Conservation (phyloP, 2,797 vertebrate species). For the Cossypha polioptera region DNA sequence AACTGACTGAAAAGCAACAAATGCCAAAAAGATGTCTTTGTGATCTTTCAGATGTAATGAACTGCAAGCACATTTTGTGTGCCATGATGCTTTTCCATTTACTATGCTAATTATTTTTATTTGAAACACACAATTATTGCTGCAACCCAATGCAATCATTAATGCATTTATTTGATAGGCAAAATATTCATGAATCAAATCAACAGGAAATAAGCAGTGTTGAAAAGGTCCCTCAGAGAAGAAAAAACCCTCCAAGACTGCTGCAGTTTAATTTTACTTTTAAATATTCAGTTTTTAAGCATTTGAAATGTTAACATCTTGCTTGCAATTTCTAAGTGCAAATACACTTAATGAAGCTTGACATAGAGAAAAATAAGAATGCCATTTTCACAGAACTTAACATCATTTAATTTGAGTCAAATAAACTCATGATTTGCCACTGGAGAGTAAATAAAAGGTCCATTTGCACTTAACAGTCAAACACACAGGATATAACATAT, state of each 20-base stretch:
- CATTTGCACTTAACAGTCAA: background rate
- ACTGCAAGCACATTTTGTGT: slow-evolving; percentile 33
- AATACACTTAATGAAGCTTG: slow-evolving; percentile 47
- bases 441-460: slow-evolving; percentile 12
- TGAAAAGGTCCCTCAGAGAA: slow-evolving; percentile 23
- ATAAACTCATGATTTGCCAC: background rate
- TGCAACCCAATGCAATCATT: slow-evolving; percentile 69
- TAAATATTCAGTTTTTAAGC: background rate
- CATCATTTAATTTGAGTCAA: slow-evolving; percentile 12
- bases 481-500: background rate
- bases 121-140: slow-evolving; percentile 74
- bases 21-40: background rate
- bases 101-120: slow-evolving; percentile 71
- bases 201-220: slow-evolving; percentile 50
- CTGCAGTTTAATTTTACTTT: background rate
- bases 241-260: background rate
- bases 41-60: slow-evolving; percentile 21
- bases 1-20: slow-evolving; percentile 26
- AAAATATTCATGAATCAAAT: slow-evolving; percentile 74
- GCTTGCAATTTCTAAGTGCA: slow-evolving; percentile 17
- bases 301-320: slow-evolving; percentile 20
- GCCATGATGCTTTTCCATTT: slow-evolving; percentile 66
- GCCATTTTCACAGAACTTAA: background rate
- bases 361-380: slow-evolving; percentile 36
- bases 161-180: slow-evolving; percentile 66